Base-by-base conservation (phyloP, 2,113 vertebrate species). In the Edolisoma coerulescens region DNA sequence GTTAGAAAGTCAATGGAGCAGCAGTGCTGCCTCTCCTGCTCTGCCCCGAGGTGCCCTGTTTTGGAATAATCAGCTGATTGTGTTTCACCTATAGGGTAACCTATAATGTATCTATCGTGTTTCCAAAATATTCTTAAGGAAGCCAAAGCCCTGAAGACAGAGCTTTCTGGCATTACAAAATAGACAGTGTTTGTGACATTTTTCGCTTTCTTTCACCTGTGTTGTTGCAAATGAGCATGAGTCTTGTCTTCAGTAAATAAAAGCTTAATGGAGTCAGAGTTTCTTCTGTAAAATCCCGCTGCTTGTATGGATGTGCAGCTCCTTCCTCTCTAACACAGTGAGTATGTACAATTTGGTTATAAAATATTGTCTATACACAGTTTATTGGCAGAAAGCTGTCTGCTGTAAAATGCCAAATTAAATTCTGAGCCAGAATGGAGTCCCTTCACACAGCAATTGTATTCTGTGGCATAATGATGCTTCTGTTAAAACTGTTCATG, bases 391-490 rank as follows among this genome's bases (percentile, higher is more conserved):
- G 60, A 86, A 90, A 75, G 21, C 35, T 88, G 13, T 39, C 52
- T 78, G 83, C 68, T 94, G 19, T 52, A 69, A 96, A 93, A 85
- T 90, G 39, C 56, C 61, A 88, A 54, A 32, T 49, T 79, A 70
- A 84, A 59, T 89, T 54, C 42, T 87, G 45, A 89, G 74, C 39
- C 89, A 93, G 75, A 91, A 78, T 47, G 26, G 28, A 68, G 39
- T 84, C 26, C 26, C 47, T 93, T 53, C 65, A 90, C 67, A 81
- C 69, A 95, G 41, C n/a, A 39, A 63, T 89, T 90, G 33, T 77
- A 64, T 95, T 84, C 71, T 92, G 73, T 93, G 65, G 65, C 57
- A 93, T 82, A 96, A 89, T 7, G 15, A 65, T 84, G 65, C 56
- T 78, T 93, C 86, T 94, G 75, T 95, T 94, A 79, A 91, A 78